phyloP scores from a whole-genome alignment of 2,797 vertebrate genomes.

The Acrossocheilus fasciatus region DNA sequence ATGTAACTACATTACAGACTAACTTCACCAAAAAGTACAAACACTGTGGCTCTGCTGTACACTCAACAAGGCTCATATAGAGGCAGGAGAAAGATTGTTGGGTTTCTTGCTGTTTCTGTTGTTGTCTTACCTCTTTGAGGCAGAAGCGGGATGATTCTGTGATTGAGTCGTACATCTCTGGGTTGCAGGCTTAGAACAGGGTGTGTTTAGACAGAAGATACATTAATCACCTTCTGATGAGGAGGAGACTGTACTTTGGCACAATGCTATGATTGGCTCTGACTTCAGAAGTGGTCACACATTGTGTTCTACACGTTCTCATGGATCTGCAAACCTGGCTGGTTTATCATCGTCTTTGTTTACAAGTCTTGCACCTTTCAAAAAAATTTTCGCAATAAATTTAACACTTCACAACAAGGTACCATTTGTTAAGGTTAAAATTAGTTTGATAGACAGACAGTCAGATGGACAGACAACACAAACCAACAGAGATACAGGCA shows the following conservation, averaged over 20 bases:
- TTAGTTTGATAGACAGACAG: neutral
- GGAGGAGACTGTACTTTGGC: conserved; percentile 11
- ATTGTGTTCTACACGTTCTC: conserved; percentile 9
- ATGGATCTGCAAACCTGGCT: neutral
- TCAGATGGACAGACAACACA: neutral
- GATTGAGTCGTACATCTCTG: neutral
- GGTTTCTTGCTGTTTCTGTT: neutral
- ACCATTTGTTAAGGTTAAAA: neutral
- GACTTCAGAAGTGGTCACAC: conserved; percentile 13
- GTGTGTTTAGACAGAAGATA: conserved; percentile 7
- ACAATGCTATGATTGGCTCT: conserved; percentile 21
- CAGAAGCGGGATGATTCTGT: neutral
- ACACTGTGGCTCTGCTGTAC: neutral
- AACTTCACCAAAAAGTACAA: neutral
- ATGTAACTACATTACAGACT: neutral
- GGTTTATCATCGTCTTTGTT: neutral
- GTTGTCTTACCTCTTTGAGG: neutral
- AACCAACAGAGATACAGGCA: neutral
- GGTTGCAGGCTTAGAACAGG: neutral
- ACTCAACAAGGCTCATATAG: neutral
- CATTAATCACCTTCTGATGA: conserved; percentile 18
- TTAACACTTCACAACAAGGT: neutral
- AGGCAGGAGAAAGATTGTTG: neutral
- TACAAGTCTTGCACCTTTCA: neutral
- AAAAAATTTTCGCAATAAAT: neutral